Evolutionary conservation across 2,888 invertebrate genomes (phyloP).

Genomic region (Dynastes tityus): DNA sequence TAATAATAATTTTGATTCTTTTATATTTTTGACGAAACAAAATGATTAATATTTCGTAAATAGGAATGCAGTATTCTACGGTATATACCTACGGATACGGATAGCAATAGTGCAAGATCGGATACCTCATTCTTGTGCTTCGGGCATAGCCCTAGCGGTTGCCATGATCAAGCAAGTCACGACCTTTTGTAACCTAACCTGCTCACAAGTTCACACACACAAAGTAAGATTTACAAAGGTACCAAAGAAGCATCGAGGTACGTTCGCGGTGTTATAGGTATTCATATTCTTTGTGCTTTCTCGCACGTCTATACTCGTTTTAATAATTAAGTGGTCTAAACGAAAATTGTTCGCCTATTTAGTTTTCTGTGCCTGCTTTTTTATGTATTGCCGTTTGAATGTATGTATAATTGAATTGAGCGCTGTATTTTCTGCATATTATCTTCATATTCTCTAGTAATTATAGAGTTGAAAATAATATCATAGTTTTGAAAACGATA

Average conservation of each 20-base stretch:
- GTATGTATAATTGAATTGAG: too few species aligned
- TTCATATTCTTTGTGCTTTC: not conserved
- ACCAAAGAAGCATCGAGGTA: conserved; percentile 34
- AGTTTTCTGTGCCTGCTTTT: not conserved
- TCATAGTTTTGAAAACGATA: too few species aligned
- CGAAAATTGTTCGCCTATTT: conserved; percentile 4
- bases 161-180: conserved; percentile 62
- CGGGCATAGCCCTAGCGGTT: conserved; percentile 57
- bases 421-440: too few species aligned
- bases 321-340: not conserved
- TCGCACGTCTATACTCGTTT: not conserved
- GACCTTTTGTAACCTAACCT: conserved; percentile 63
- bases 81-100: not conserved
- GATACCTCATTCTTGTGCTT: conserved; percentile 51
- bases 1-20: too few species aligned
- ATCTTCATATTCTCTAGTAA: too few species aligned
- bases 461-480: too few species aligned
- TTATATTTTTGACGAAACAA: too few species aligned
- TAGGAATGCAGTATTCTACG: conserved; percentile 9
- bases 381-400: not conserved
- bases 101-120: conserved; percentile 39
- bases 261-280: not conserved
- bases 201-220: conserved; percentile 58
- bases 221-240: conserved; percentile 53
- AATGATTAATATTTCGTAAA: too few species aligned